Base-by-base conservation (phyloP, 2,113 vertebrate genomes). In the Litocranius walleri region DNA sequence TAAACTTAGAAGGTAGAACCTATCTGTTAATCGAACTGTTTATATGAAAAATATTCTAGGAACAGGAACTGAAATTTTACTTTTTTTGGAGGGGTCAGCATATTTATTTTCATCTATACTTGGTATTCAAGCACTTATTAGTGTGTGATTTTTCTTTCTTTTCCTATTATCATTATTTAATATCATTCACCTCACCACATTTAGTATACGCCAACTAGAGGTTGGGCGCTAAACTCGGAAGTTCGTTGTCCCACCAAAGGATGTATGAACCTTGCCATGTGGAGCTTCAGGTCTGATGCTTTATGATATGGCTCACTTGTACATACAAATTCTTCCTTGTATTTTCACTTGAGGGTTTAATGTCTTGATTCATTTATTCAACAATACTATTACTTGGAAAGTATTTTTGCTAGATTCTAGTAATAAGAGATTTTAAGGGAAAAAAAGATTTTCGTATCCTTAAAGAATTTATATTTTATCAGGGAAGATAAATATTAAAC, bases 1-100 rank as follows among this genome's bases (percentile, higher is more conserved):
- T 90, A 88, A 98, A 90, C 23, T 74, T 85, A 87, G 74, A 96
- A 96, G 96, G 82, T 94, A 83, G 88, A 78, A 50, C n/a, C 92
- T 64, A 36, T 92, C 84, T 96, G 84, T 91, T 95, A 95, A 90
- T 88, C 52, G 43, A 91, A 11, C 61, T 77, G 19, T 87, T 97
- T 98, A 45, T 74, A 48, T 89, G 64, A 87, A 82, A 97, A 94
- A 77, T 85, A 90, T 86, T 95, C 64, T 85, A 61, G 61, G 59
- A 80, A 97, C 3, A 81, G 30, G 45, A 87, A 50, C 27, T 96
- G 36, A 97, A 96, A 93, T 91, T 5, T 86, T 88, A 40, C 16
- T 19, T 71, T 89, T 78, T 95, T 71, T 7, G 0, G 3, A 40
- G 29, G 29, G 29, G 48, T 74, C 15, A 78, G 52, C 2, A 5